A percentile compares a stretch with the other conserved stretches of the same genome.
Evolutionary conservation across 2,113 vertebrate genomes (phyloP).

Genomic region (Passer montanus): DNA sequence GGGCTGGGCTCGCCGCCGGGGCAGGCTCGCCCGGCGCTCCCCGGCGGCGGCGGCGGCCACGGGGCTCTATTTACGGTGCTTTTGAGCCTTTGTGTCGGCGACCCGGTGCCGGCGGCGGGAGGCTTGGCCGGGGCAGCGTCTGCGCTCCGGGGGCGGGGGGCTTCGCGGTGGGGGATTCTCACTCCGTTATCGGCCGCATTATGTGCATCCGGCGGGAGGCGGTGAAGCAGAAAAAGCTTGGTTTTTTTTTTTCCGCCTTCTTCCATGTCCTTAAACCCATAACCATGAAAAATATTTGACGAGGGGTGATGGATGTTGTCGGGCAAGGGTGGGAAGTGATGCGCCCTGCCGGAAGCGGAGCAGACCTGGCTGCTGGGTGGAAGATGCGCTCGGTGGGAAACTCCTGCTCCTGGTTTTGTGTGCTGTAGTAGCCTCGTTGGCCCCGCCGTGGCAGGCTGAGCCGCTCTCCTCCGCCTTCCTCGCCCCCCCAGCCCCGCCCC

Average conservation of each 20-base stretch:
- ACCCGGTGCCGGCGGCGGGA: neutral
- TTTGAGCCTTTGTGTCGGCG: slow-evolving; percentile 38
- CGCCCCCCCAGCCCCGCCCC: slow-evolving; percentile 4
- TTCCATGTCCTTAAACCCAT: neutral
- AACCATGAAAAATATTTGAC: neutral
- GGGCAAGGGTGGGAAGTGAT: neutral
- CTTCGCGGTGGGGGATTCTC: neutral
- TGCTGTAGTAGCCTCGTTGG: slow-evolving; percentile 21
- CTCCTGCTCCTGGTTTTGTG: slow-evolving; percentile 29
- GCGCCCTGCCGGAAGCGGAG: neutral
- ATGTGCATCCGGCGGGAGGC: neutral
- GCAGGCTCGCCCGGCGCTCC: neutral
- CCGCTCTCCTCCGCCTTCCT: neutral
- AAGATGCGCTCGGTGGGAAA: slow-evolving; percentile 29
- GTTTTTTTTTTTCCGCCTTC: no score
- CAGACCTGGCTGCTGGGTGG: neutral
- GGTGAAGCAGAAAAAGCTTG: neutral
- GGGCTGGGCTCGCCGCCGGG: neutral
- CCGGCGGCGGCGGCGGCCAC: neutral
- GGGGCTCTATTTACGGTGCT: neutral
- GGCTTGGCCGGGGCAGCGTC: neutral
- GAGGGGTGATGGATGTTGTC: neutral
- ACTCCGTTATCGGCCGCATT: neutral
- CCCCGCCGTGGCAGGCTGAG: slow-evolving; percentile 17
- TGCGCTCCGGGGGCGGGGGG: neutral